These are phyloP conservation scores for Choreutis nemorana DNA, from an alignment of 2,888 invertebrate species.

Conservation along the genomic window DNA sequence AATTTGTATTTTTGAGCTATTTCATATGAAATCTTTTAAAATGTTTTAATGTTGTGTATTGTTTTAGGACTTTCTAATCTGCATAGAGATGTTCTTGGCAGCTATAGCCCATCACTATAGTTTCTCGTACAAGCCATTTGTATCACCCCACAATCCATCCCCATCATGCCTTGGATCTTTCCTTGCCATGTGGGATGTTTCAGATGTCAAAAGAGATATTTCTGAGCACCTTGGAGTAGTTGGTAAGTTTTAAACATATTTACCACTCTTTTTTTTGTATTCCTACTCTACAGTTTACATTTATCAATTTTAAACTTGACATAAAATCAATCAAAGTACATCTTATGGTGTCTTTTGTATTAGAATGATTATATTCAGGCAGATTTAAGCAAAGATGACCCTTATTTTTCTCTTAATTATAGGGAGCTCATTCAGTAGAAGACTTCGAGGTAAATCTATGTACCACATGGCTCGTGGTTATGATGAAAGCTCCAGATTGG, in stretches of 20 bases:
- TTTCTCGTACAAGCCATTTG: conserved; percentile 91
- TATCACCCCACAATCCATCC: conserved; percentile 59
- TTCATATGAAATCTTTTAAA: too few relatives aligned
- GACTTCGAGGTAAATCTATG: conserved; percentile 78
- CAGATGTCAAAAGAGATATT: conserved; percentile 92
- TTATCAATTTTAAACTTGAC: not conserved
- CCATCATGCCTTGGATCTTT: conserved; percentile 80
- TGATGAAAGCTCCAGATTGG: conserved; percentile 65
- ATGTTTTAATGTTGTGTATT: too few relatives aligned
- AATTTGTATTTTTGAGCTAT: too few relatives aligned
- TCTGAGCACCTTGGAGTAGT: conserved; percentile 93
- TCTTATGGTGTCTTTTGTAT: too few relatives aligned
- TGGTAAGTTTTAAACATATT: conserved; percentile 67
- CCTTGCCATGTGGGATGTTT: conserved; percentile 95
- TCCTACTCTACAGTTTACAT: not conserved
- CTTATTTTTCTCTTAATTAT: conserved; percentile 10
- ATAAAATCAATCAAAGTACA: too few relatives aligned
- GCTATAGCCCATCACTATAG: conserved; percentile 95
- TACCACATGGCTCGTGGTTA: conserved; percentile 77
- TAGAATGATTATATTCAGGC: too few relatives aligned
- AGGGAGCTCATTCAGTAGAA: conserved; percentile 79
- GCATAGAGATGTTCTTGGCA: conserved; percentile 97
- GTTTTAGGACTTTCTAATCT: conserved; percentile 92
- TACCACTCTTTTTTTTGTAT: not conserved
- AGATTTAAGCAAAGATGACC: too few relatives aligned